A percentile compares a stretch with the other conserved stretches of the same genome.
These are phyloP conservation scores for Pagetopsis macropterus DNA, from an alignment of 2,797 vertebrate species.

Conservation along the genomic window DNA sequence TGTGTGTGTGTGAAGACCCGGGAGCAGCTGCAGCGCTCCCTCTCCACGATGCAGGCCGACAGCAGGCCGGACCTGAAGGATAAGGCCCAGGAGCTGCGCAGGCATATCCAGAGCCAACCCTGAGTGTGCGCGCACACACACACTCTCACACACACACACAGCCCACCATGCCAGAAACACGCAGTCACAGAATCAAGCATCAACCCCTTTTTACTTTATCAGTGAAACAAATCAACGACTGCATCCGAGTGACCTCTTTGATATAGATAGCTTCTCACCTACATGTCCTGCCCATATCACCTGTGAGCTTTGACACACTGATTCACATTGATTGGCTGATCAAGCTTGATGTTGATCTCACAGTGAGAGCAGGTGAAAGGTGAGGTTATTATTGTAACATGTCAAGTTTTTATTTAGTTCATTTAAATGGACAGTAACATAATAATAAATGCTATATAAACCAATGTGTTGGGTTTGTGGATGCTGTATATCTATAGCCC, in stretches of 20 bases:
- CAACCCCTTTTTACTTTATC: constrained; percentile 6
- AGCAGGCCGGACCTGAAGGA: constrained; percentile 92
- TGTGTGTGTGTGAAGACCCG: constrained; percentile 90
- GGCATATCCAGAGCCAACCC: constrained; percentile 92
- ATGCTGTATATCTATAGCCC: constrained; percentile 60
- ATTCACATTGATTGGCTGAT: constrained; percentile 10
- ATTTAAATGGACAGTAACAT: constrained; percentile 58
- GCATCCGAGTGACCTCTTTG: constrained; percentile 23
- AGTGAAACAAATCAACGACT: constrained; percentile 26
- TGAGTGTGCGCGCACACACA: constrained; percentile 70
- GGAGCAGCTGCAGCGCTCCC: constrained; percentile 88
- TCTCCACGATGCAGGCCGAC: constrained; percentile 92
- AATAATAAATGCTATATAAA: constrained; percentile 66
- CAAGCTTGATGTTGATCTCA: constrained; percentile 8
- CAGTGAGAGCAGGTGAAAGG: constrained; percentile 7
- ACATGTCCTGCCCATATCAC: constrained; percentile 31
- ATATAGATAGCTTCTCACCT: constrained; percentile 21
- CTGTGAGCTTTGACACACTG: constrained; percentile 30
- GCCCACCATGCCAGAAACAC: constrained; percentile 10
- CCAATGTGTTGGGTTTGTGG: constrained; percentile 72
- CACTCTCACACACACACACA: neutral
- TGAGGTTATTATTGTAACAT: constrained; percentile 25
- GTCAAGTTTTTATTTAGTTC: constrained; percentile 62
- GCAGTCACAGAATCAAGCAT: constrained; percentile 8
- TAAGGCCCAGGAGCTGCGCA: constrained; percentile 91